Percentiles rank a stretch among this genome's conserved stretches.
These are phyloP conservation scores for Cinclus cinclus DNA, from an alignment of 2,113 vertebrate genomes.

Conservation along the genomic window DNA sequence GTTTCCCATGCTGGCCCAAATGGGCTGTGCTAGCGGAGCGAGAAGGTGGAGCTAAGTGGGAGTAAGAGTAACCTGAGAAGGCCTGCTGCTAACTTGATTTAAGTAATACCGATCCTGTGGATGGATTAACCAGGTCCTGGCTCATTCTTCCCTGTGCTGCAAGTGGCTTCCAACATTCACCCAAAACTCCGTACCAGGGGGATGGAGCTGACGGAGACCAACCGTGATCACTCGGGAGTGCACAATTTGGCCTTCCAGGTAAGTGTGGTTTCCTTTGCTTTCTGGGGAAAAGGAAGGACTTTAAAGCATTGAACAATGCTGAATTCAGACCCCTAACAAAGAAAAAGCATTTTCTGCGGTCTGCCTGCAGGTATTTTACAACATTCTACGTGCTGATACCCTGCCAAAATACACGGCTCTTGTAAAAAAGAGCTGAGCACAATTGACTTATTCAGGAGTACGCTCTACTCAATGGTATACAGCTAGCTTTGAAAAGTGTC, in stretches of 20 bases:
- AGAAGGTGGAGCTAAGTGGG: conserved; percentile 35
- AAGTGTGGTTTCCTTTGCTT: neutral
- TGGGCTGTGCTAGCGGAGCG: neutral
- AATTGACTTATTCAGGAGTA: neutral
- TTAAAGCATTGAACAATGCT: neutral
- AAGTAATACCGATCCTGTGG: neutral
- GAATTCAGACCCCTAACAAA: neutral
- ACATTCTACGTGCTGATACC: neutral
- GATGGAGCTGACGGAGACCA: conserved; percentile 27
- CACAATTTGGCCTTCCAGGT: conserved; percentile 71
- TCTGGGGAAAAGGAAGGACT: neutral
- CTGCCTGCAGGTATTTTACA: neutral
- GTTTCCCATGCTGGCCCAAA: neutral
- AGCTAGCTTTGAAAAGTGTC: neutral
- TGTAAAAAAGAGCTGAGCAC: neutral
- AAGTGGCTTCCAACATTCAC: neutral
- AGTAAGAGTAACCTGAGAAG: neutral
- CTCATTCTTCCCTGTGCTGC: neutral
- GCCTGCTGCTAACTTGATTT: neutral
- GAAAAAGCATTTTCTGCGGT: neutral
- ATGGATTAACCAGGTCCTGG: neutral
- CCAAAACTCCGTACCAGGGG: neutral
- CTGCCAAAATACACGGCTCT: neutral
- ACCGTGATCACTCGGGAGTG: neutral
- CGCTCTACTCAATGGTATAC: neutral